phyloP scores from a whole-genome alignment of 2,113 vertebrate species.

The Nipponia nippon region DNA sequence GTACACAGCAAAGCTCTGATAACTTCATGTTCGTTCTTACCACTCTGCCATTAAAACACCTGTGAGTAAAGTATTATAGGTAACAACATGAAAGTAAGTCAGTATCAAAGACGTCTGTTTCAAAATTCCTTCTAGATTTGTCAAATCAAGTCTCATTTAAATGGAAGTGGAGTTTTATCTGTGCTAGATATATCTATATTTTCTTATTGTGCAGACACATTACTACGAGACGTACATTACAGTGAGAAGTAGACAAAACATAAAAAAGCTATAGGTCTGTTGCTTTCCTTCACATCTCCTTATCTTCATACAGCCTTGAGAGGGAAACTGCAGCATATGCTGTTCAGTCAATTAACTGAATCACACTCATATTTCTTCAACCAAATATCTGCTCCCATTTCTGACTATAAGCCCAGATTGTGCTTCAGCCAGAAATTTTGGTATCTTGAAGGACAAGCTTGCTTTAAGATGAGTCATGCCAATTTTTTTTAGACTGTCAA shows the following conservation, averaged over 20 bases:
- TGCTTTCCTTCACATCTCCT: not conserved
- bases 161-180: not conserved
- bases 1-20: not conserved
- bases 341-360: not conserved
- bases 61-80: not conserved
- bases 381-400: not conserved
- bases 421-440: not conserved
- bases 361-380: not conserved
- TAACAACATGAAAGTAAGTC: not conserved
- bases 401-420: not conserved
- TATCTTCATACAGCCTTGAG: conserved; percentile 9
- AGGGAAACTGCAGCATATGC: not conserved
- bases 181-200: not conserved
- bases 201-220: not conserved
- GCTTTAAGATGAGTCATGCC: not conserved
- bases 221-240: accelerated
- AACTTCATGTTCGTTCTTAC: not conserved
- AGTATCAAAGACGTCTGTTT: not conserved
- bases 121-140: not conserved
- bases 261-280: not conserved
- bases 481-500: not conserved
- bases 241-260: conserved; percentile 29
- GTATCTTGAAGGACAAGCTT: conserved; percentile 2
- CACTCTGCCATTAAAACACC: not conserved
- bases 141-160: not conserved